Evolutionary conservation across 2,888 invertebrate genomes (phyloP), one percentile per base, ranked within the genome.

Genomic region (Epicampocera succincta): DNA sequence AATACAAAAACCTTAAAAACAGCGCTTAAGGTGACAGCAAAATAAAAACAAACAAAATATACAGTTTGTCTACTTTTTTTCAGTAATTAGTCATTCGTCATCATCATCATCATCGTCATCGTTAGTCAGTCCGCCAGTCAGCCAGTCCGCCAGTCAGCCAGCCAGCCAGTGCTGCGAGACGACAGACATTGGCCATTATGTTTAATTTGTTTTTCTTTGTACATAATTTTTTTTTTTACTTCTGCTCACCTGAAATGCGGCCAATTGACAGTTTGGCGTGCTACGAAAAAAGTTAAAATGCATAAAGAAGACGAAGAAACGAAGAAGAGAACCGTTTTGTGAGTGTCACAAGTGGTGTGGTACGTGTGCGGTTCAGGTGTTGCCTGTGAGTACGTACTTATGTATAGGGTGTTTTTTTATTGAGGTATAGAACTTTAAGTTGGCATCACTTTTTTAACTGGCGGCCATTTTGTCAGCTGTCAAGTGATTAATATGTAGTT

Each of bases 181-280:
- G 6, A 46, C 33, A 19, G 5, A 44, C 52, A 44, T 13, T 68
- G 42, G 11, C 29, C 17, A 52, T 44, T 17, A 33, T 60, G 61
- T 40, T 46, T 38, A 54, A 15, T 73, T 12, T 40, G 33, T 15
- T 21, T 33, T 25, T n/a, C 15, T 15, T 52, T 48, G 11, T 2
- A 15, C 25, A 25, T 25, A 25, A 5, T 3, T 25, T 25, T 25
- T 42, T 29, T 42, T 46, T 38, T 3, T n/a, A 12, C 33, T 50
- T 60, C 15, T 54, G 63, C 54, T 52, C 38, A 50, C 15, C 33
- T 33, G 42, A 77, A 77, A 72, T 72, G 71, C 65, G 80, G 80
- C 66, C 77, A 82, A 77, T 69, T 68, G 81, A 77, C 69, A 77
- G 77, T 77, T 82, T 77, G 73, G 69, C 46, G 58, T 63, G 73